A percentile compares a stretch with the other conserved stretches of the same genome.
Evolutionary conservation across 23 tunicate species (phyloP).

Genomic region (Clavelina lepadiformis): DNA sequence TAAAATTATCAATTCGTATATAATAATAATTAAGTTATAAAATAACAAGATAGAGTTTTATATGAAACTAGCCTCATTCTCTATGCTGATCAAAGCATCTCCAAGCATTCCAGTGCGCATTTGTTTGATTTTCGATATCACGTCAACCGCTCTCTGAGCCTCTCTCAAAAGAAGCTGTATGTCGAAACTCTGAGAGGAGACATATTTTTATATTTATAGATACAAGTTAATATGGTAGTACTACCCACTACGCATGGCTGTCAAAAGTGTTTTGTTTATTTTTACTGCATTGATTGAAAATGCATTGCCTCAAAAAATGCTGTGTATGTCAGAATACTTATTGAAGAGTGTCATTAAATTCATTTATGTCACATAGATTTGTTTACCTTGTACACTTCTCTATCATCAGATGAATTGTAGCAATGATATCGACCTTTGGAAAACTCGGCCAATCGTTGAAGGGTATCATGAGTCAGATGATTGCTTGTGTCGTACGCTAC

Average conservation of each 20-base stretch:
- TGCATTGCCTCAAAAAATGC: neutral
- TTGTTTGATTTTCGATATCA: constrained; percentile 82
- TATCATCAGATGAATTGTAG: constrained; percentile 69
- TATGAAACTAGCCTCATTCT: constrained; percentile 72
- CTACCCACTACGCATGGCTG: too few relatives aligned
- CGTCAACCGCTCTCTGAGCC: constrained; percentile 80
- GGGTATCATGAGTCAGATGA: constrained; percentile 64
- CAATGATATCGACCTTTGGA: constrained; percentile 89
- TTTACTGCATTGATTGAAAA: neutral
- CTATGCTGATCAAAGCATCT: constrained; percentile 89
- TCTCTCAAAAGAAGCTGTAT: constrained; percentile 65
- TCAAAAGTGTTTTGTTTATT: too few relatives aligned
- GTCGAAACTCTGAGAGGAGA: constrained; percentile 57
- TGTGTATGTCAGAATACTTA: neutral
- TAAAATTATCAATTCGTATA: too few relatives aligned
- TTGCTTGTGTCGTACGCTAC: constrained; percentile 90
- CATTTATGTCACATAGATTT: neutral
- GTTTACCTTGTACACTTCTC: constrained; percentile 65
- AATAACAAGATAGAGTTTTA: too few relatives aligned
- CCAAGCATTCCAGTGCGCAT: constrained; percentile 97
- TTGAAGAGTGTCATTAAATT: neutral
- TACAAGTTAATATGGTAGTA: too few relatives aligned
- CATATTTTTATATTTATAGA: neutral
- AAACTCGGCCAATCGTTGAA: constrained; percentile 49
- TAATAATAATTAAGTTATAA: too few relatives aligned